Conservation (phyloP, 1,140 invertebrate species). For the Drosophila watanabei region DNA sequence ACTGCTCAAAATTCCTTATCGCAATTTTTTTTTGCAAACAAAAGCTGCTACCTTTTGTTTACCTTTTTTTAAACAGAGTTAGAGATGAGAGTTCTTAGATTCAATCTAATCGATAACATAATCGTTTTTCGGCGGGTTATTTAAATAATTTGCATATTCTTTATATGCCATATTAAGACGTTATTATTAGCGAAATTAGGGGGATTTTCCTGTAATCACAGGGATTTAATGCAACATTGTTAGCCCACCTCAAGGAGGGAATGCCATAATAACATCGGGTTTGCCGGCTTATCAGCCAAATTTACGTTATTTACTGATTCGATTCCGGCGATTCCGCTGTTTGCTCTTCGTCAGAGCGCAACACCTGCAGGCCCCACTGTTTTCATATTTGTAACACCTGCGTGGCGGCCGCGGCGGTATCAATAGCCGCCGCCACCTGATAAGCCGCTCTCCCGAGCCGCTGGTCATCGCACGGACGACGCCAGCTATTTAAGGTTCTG, state of each 20-base stretch:
- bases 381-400: constrained; percentile 66
- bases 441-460: constrained; percentile 48
- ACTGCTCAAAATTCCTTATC: not conserved
- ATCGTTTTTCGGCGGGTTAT: not conserved
- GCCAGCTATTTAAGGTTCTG: constrained; percentile 66
- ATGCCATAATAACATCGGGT: constrained; percentile 18
- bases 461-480: constrained; percentile 50
- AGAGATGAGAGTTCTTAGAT: not conserved
- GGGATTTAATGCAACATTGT: not conserved
- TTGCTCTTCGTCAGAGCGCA: constrained; percentile 42
- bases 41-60: not conserved
- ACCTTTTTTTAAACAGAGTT: constrained; percentile 2
- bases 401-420: constrained; percentile 51
- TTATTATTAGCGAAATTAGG: not conserved
- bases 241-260: not conserved
- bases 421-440: constrained; percentile 52
- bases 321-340: constrained; percentile 22
- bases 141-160: not conserved
- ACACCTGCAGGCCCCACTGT: constrained; percentile 59
- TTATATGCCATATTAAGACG: not conserved
- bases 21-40: not conserved
- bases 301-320: constrained; percentile 62
- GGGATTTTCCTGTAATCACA: not conserved
- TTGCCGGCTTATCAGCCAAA: constrained; percentile 32
- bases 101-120: not conserved